Evolutionary conservation across 2,888 invertebrate species (phyloP), one percentile per base, ranked within the genome.

Genomic region (Leptinotarsa peninsularis): DNA sequence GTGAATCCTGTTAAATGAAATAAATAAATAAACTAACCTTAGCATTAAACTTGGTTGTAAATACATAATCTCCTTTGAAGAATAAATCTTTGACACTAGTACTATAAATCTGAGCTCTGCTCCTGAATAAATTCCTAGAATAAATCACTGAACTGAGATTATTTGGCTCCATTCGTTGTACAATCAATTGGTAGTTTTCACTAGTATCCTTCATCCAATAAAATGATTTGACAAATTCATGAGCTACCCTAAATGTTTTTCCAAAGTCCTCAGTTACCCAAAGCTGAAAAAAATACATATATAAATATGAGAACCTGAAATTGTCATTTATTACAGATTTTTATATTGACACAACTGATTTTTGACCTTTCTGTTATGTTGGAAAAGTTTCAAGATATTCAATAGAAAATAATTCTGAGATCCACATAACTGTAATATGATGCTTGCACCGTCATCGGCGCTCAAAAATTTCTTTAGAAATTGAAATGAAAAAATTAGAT

Each of bases 21-120:
- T 43, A 0, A 43, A 3, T 13, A 7, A 33, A 33, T 33, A 23
- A 43, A 87, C 91, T 90, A 85, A 93, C 93, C 89, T 91, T 90
- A 81, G 89, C 90, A 66, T 77, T 79, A 85, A 92, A 92, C 84
- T 92, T 93, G 0, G 95, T 94, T 0, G 94, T 95, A 88, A 97
- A 96, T 92, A 96, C 93, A 87, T 94, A 97, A 83, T 95, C 94
- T 18, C 93, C 95, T 84, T 93, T 93, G 50, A 96, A 91, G 85
- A 94, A 94, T 87, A 97, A 95, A 85, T 96, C 95, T 83, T 94
- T 92, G 1, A 95, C 94, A 80, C 93, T 91, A 21, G 91, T 90
- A 4, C 85, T 84, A 60, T 85, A 84, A 72, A 86, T 81, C 50
- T 83, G 81, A 23, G 83, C 80, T n/a, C 81, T 79, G 67, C 82